Percentiles rank a stretch among this genome's conserved stretches.
Conservation (phyloP, 1,140 invertebrate genomes). For the Bombus affinis region DNA sequence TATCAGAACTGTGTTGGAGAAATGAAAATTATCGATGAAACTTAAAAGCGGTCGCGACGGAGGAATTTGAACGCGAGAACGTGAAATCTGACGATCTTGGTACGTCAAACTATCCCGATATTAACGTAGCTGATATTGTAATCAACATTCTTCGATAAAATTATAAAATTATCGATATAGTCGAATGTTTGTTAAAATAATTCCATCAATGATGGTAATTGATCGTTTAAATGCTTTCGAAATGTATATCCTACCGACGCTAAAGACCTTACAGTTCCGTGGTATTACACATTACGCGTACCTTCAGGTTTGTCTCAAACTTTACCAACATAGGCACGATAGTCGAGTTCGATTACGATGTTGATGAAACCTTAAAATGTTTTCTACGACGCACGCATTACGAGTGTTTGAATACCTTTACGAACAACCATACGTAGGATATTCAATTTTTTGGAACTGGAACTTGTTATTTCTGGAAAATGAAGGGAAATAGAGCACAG, state of each 20-base stretch:
- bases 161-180: not conserved
- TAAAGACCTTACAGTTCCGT: too few species aligned
- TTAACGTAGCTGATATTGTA: not conserved
- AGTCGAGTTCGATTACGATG: too few species aligned
- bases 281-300: too few species aligned
- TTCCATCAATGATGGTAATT: too few species aligned
- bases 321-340: too few species aligned
- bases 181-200: too few species aligned
- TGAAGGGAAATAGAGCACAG: not conserved
- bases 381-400: too few species aligned
- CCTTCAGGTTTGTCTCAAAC: too few species aligned
- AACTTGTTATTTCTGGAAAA: not conserved
- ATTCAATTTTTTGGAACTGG: not conserved
- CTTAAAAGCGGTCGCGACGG: not conserved
- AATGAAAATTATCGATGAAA: slow-evolving; percentile 63
- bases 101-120: slow-evolving; percentile 11
- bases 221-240: too few species aligned
- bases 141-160: not conserved
- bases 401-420: too few species aligned
- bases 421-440: not conserved
- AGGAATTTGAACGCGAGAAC: slow-evolving; percentile 35
- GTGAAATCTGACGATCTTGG: not conserved
- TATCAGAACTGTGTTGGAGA: slow-evolving; percentile 22
- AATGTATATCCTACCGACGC: too few species aligned
- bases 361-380: too few species aligned